Conservation (phyloP, 1,140 invertebrate genomes). For the Vanessa tameamea region DNA sequence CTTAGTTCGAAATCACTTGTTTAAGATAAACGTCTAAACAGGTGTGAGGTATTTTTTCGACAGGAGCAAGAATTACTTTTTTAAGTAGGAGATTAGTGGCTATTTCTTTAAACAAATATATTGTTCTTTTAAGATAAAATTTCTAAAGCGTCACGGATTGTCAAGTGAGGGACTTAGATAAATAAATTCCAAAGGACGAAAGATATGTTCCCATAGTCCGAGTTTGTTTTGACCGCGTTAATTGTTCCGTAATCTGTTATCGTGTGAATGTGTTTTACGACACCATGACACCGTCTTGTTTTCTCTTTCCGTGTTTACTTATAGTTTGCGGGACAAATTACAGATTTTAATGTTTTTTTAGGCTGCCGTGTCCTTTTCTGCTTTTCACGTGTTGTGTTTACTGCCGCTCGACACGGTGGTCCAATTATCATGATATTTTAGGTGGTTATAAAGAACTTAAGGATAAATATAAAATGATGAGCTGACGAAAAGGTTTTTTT, state of each 20-base stretch:
- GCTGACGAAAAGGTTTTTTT: background rate
- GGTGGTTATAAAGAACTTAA: slow-evolving; percentile 10
- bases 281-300: slow-evolving; percentile 44
- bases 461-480: background rate
- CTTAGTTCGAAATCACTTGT: slow-evolving; percentile 46
- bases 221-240: slow-evolving; percentile 62
- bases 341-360: slow-evolving; percentile 65
- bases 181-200: slow-evolving; percentile 42
- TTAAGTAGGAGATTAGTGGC: slow-evolving; percentile 45
- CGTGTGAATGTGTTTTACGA: slow-evolving; percentile 62
- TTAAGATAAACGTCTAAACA: slow-evolving; percentile 47
- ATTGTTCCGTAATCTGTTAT: slow-evolving; percentile 64
- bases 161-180: slow-evolving; percentile 35
- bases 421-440: slow-evolving; percentile 41
- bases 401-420: slow-evolving; percentile 50
- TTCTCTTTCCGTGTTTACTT: slow-evolving; percentile 52
- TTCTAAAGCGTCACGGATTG: slow-evolving; percentile 37
- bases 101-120: slow-evolving; percentile 49
- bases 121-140: slow-evolving; percentile 45
- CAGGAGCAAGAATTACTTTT: slow-evolving; percentile 46
- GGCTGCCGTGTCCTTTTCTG: slow-evolving; percentile 61
- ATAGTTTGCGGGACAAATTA: slow-evolving; percentile 46
- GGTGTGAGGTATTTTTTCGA: slow-evolving; percentile 44
- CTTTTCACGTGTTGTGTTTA: slow-evolving; percentile 51
- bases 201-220: slow-evolving; percentile 51